Conservation (phyloP, 2,113 vertebrate genomes). For the Parus major region DNA sequence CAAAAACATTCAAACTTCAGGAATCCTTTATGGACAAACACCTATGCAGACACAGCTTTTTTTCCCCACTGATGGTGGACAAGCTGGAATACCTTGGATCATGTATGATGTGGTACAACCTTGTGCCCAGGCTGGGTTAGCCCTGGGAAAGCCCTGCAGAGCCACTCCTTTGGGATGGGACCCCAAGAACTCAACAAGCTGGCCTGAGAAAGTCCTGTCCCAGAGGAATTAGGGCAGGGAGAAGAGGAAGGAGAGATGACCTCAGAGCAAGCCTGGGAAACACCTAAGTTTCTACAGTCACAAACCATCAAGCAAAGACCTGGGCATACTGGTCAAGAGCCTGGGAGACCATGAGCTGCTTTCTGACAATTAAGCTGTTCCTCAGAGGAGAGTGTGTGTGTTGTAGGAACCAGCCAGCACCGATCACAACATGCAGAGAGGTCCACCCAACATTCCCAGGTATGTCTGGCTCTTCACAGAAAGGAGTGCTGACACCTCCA, state of each 20-base stretch:
- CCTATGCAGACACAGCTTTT: neutral
- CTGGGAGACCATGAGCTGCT: neutral
- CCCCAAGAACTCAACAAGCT: fast-evolving
- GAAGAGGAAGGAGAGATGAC: neutral
- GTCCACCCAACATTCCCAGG: neutral
- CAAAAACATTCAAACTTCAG: neutral
- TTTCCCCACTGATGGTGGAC: neutral
- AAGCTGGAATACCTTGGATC: neutral
- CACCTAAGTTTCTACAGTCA: neutral
- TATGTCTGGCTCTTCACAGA: neutral
- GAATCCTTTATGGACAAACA: neutral
- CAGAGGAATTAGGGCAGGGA: neutral
- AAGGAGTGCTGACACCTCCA: neutral
- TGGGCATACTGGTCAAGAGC: neutral
- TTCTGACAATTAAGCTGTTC: neutral
- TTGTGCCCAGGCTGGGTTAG: neutral
- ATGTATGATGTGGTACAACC: fast-evolving
- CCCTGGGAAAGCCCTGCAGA: neutral
- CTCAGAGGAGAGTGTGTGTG: neutral
- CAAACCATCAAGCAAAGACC: neutral
- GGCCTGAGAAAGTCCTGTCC: neutral
- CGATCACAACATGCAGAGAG: fast-evolving
- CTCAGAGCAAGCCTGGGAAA: neutral
- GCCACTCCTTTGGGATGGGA: neutral
- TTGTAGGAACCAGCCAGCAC: neutral